These are phyloP conservation scores for Pluvialis apricaria DNA, from an alignment of 2,113 vertebrate genomes.

Conservation along the genomic window DNA sequence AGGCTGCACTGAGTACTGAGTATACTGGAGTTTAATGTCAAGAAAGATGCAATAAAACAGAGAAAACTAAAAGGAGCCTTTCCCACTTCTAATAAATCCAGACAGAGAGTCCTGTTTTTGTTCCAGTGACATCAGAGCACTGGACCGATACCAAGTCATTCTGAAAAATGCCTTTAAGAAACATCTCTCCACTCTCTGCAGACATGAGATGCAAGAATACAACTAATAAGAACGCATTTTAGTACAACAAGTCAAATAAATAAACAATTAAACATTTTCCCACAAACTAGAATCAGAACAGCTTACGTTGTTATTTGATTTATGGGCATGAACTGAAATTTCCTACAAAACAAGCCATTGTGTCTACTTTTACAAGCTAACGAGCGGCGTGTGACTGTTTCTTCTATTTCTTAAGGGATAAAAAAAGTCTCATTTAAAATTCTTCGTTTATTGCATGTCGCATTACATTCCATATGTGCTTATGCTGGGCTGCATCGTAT, in stretches of 20 bases:
- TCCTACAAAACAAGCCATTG: constrained; percentile 22
- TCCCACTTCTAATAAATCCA: constrained; percentile 29
- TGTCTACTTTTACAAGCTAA: constrained; percentile 44
- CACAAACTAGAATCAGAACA: neutral
- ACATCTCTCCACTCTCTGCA: neutral
- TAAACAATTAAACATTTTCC: constrained; percentile 20
- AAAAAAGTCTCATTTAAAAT: constrained; percentile 43
- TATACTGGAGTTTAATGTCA: constrained; percentile 28
- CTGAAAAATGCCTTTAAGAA: constrained; percentile 17
- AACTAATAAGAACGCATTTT: neutral
- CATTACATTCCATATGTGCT: constrained; percentile 31
- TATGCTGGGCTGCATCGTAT: neutral
- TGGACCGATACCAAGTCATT: neutral
- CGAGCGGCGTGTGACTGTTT: neutral
- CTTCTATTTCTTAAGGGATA: constrained; percentile 27
- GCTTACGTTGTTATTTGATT: neutral
- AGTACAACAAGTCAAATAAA: neutral
- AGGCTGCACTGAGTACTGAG: neutral
- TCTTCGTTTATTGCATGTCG: constrained; percentile 38
- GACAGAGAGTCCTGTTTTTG: constrained; percentile 25
- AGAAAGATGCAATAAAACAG: constrained; percentile 55
- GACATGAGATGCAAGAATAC: neutral
- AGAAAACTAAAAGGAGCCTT: constrained; percentile 20
- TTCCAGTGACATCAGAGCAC: constrained; percentile 55
- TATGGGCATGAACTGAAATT: constrained; percentile 10